Base-by-base conservation (phyloP, 2,888 invertebrate genomes). In the Dryobotodes eremita region DNA sequence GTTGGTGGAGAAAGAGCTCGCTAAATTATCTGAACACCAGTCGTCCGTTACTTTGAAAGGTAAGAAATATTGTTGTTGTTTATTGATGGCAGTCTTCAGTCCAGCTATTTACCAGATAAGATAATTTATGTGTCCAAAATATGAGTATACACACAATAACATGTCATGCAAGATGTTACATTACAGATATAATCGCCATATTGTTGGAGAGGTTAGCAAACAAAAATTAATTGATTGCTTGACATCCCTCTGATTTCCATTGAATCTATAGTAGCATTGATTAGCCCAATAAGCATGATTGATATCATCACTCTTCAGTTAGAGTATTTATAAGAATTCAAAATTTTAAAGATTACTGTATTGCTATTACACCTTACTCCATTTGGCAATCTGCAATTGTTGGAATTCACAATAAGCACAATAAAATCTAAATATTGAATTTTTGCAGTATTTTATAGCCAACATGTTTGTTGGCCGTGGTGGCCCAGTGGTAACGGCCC, bases 1-100 rank as follows among this genome's bases (percentile, higher is more conserved):
- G 83, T 89, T 97, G 68, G 95, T 97, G 0, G 95, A 97, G 83
- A 97, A 96, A 78, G 92, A 96, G 48, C 91, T 97, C n/a, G 97
- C 97, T 0, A 86, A 91, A 5, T 80, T 92, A 76, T 92, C 94
- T 3, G 96, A 95, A 46, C 93, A 94, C 71, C 95, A 94, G 80
- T 92, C 95, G 31, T 91, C 95, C 83, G 95, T 95, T 74, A 94
- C 96, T 50, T 90, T 97, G 78, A 97, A 97, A 95, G 97, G 97
- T 96, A 64, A 64, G 61, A 55, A 4, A 31, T n/a, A 26, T 48
- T 15, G 6, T 48, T 61, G 10, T 10, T 11, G 31, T 26, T 48
- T 55, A 36, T 26, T 15, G 8, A 53, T 65, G n/a, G 13, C 20
- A n/a, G 31, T 57, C 11, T 7, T 50, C 17, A 23, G 7, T 2